phyloP scores from a whole-genome alignment of 2,113 vertebrate genomes.

The Capra hircus region DNA sequence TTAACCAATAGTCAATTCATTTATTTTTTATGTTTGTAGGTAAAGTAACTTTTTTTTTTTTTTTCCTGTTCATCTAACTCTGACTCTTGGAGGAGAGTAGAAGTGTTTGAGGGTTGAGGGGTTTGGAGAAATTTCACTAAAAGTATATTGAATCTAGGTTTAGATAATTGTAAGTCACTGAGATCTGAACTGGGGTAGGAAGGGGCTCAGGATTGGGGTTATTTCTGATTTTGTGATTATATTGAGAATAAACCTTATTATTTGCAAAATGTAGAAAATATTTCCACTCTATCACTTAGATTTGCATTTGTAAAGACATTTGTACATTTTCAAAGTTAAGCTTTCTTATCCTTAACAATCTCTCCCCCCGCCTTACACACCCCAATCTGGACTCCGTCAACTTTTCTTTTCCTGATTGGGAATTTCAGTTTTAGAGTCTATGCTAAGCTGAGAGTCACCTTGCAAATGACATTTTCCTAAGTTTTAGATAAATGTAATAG shows the following conservation, averaged over 20 bases:
- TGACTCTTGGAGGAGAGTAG: neutral
- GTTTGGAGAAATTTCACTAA: neutral
- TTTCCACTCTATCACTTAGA: neutral
- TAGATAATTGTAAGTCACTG: neutral
- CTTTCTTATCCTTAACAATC: neutral
- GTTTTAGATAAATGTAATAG: neutral
- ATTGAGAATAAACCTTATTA: neutral
- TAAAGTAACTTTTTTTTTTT: neutral
- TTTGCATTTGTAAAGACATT: neutral
- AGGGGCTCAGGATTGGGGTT: neutral
- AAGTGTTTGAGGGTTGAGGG: neutral
- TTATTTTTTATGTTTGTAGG: neutral
- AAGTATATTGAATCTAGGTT: neutral
- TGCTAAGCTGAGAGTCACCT: neutral
- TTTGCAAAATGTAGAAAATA: neutral
- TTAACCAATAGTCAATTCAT: neutral
- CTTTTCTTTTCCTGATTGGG: neutral
- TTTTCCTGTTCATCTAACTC: neutral
- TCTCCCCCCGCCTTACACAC: neutral
- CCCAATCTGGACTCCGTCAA: neutral
- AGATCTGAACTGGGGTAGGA: neutral
- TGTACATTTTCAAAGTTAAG: neutral
- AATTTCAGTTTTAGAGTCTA: constrained; percentile 38
- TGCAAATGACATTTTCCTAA: constrained; percentile 30
- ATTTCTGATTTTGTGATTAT: neutral